A percentile compares a stretch with the other conserved stretches of the same genome.
Conservation (phyloP, 2,113 vertebrate genomes). For the Semicossyphus pulcher region DNA sequence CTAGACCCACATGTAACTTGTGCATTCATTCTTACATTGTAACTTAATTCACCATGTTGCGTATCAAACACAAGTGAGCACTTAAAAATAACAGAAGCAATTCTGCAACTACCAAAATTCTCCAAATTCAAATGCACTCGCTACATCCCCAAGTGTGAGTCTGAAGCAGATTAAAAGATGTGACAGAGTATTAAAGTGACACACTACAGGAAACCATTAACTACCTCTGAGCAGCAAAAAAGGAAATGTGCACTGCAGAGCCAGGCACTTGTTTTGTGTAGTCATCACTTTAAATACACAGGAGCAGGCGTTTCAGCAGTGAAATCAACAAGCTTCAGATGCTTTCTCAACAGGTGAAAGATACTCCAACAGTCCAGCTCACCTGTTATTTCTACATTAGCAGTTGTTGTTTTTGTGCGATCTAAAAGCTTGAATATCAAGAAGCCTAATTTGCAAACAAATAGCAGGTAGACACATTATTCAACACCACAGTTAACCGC, state of each 20-base stretch:
- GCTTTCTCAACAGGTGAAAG: slow-evolving; percentile 35
- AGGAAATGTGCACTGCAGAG: slow-evolving; percentile 8
- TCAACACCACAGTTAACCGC: slow-evolving; percentile 23
- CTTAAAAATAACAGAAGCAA: slow-evolving; percentile 9
- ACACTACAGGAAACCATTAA: slow-evolving; percentile 5
- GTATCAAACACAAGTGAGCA: slow-evolving; percentile 15
- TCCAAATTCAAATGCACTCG: slow-evolving; percentile 12
- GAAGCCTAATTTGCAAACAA: slow-evolving; percentile 21
- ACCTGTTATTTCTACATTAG: slow-evolving; percentile 31
- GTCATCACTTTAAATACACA: slow-evolving; percentile 47
- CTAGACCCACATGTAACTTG: slow-evolving; percentile 3
- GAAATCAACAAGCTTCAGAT: slow-evolving; percentile 23
- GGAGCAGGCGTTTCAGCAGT: slow-evolving; percentile 39
- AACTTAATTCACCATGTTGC: slow-evolving; percentile 18
- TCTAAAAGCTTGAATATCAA: background rate
- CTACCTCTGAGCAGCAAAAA: background rate
- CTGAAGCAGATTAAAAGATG: slow-evolving; percentile 29
- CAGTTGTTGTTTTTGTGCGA: background rate
- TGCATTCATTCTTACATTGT: background rate
- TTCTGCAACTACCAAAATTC: slow-evolving; percentile 1
- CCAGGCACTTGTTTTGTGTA: slow-evolving; percentile 16
- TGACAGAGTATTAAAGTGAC: slow-evolving; percentile 33
- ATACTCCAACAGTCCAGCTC: slow-evolving; percentile 32
- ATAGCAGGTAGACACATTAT: slow-evolving; percentile 11
- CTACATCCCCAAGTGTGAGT: slow-evolving; percentile 12